phyloP scores from a whole-genome alignment of 2,888 invertebrate species.

The Clunio marinus region DNA sequence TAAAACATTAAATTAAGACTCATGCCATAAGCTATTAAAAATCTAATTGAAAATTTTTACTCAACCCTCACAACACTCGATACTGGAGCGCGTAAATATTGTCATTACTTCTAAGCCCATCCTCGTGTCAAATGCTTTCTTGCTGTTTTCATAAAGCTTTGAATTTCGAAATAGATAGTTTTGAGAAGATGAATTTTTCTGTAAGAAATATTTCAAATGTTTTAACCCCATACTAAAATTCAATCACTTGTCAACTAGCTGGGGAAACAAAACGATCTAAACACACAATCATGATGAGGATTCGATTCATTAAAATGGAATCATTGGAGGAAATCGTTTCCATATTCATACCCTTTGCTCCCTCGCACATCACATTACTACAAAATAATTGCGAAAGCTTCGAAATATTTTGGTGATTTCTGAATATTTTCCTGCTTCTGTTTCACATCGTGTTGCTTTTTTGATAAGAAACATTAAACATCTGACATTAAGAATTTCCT shows the following conservation, averaged over 20 bases:
- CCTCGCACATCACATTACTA: neutral
- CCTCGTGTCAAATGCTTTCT: neutral
- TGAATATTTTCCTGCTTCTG: neutral
- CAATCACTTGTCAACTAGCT: too few species aligned
- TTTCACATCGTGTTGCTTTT: too few species aligned
- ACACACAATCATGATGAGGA: neutral
- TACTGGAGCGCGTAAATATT: neutral
- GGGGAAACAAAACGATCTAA: too few species aligned
- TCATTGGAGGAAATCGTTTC: conserved; percentile 5
- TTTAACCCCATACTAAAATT: too few species aligned
- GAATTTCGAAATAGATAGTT: too few species aligned
- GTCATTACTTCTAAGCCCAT: neutral
- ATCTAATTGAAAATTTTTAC: conserved; percentile 37
- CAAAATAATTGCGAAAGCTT: neutral
- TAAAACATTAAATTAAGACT: conserved; percentile 28
- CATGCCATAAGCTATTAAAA: conserved; percentile 23
- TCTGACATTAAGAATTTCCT: conserved; percentile 10
- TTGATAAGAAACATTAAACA: conserved; percentile 32
- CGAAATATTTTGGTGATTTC: neutral
- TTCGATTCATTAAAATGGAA: conserved; percentile 8
- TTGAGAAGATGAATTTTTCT: too few species aligned
- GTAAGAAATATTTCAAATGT: too few species aligned
- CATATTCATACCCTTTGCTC: neutral
- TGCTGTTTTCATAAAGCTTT: too few species aligned
- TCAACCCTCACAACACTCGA: neutral